Conservation (phyloP, 2,113 vertebrate species). For the Melanocharis versteri region DNA sequence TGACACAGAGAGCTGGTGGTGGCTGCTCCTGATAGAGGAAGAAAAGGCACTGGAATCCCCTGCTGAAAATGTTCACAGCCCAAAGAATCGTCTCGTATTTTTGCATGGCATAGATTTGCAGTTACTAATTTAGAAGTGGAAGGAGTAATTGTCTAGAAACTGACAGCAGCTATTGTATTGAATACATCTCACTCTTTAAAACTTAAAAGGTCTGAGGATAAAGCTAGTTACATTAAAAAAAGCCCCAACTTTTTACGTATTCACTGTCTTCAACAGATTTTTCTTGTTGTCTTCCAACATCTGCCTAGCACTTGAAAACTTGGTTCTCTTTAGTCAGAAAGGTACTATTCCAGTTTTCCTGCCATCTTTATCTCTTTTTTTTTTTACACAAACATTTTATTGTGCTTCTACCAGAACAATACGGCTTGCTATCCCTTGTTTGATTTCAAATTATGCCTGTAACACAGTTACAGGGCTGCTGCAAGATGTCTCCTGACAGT, state of each 20-base stretch:
- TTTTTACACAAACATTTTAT: not conserved
- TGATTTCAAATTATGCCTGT: not conserved
- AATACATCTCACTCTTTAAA: not conserved
- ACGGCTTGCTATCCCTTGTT: not conserved
- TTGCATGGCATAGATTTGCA: not conserved
- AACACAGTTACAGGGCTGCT: not conserved
- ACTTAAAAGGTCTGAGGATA: not conserved
- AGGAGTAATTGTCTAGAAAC: not conserved
- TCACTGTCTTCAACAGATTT: not conserved
- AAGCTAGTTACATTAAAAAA: not conserved
- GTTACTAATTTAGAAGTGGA: not conserved
- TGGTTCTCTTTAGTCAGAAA: not conserved
- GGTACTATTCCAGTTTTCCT: not conserved
- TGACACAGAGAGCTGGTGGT: not conserved
- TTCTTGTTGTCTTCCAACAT: not conserved
- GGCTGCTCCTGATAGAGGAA: not conserved
- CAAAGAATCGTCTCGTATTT: not conserved
- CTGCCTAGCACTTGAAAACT: not conserved
- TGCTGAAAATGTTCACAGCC: not conserved
- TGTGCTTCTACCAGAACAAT: not conserved
- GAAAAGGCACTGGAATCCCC: not conserved
- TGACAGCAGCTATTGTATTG: not conserved
- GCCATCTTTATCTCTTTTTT: not conserved
- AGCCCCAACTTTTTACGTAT: not conserved
- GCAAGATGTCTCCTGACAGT: not conserved